Percentiles rank a stretch among this genome's conserved stretches.
Evolutionary conservation across 1,140 invertebrate genomes (phyloP).

Genomic region (Brachionus koreanus): DNA sequence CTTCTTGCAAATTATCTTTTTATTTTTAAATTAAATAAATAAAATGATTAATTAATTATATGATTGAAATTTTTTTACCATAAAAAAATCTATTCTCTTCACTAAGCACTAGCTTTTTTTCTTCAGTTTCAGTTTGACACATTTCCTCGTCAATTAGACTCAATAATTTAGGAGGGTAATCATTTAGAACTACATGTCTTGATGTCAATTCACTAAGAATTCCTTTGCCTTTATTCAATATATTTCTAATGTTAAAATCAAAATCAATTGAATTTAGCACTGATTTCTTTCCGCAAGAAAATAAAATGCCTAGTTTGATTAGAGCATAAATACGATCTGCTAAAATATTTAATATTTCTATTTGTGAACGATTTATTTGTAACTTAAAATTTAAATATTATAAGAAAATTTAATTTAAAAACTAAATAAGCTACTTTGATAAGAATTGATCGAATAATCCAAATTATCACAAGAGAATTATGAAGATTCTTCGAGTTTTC

Average conservation of each 20-base stretch:
- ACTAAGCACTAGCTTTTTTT: background rate
- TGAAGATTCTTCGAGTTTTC: slow-evolving; percentile 1
- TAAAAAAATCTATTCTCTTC: background rate
- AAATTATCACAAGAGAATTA: background rate
- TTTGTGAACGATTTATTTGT: background rate
- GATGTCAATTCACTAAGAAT: slow-evolving; percentile 32
- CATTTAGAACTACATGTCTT: slow-evolving; percentile 15
- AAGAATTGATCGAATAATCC: background rate
- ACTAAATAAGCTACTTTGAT: background rate
- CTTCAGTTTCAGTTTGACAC: background rate
- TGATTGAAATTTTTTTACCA: slow-evolving; percentile 7
- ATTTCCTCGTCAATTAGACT: background rate
- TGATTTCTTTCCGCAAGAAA: background rate
- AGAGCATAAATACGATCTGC: background rate
- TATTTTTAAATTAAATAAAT: slow-evolving; percentile 44
- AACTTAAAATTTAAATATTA: background rate
- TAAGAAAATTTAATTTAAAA: background rate
- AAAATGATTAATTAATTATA: background rate
- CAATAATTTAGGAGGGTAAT: slow-evolving; percentile 14
- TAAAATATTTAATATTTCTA: background rate
- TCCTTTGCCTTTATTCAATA: slow-evolving; percentile 16
- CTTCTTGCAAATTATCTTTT: slow-evolving; percentile 53
- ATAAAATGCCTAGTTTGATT: background rate
- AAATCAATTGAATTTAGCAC: slow-evolving; percentile 9
- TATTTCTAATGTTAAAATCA: slow-evolving; percentile 15